Conservation (phyloP, 2,888 invertebrate genomes). For the Agrochola circellaris region DNA sequence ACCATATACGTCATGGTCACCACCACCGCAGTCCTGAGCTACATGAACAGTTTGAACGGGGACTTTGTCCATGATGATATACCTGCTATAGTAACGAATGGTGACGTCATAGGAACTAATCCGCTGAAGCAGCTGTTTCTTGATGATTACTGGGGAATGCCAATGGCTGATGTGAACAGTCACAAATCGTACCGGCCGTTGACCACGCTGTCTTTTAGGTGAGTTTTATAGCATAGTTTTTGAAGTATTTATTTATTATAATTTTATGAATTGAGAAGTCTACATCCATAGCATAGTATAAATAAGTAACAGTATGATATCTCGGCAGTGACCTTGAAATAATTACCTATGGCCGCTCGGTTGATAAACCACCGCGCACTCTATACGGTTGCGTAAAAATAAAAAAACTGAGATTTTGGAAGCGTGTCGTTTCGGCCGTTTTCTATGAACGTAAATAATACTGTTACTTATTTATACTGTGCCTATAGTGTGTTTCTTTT, state of each 20-base stretch:
- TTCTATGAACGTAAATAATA: too few species aligned
- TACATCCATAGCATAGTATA: background rate
- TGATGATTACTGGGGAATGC: constrained; percentile 97
- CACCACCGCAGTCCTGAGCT: constrained; percentile 93
- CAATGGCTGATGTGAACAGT: constrained; percentile 94
- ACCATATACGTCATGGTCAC: constrained; percentile 92
- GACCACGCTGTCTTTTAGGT: constrained; percentile 96
- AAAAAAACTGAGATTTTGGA: too few species aligned
- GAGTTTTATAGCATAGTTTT: constrained; percentile 83
- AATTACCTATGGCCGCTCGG: too few species aligned
- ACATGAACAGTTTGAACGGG: constrained; percentile 94
- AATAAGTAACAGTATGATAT: too few species aligned
- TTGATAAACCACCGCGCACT: too few species aligned
- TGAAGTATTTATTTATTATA: background rate
- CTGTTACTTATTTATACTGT: too few species aligned
- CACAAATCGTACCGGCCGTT: constrained; percentile 97
- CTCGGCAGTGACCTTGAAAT: too few species aligned
- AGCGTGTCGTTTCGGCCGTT: too few species aligned
- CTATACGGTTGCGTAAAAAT: too few species aligned
- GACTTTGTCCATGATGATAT: constrained; percentile 97
- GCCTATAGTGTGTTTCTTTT: background rate
- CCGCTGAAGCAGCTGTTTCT: constrained; percentile 92
- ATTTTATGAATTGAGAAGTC: too few species aligned
- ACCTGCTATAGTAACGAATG: constrained; percentile 95
- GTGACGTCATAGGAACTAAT: constrained; percentile 94